Evolutionary conservation across 2,113 vertebrate species (phyloP), one percentile per base, ranked within the genome.

Genomic region (Rhynchopsitta pachyrhyncha): DNA sequence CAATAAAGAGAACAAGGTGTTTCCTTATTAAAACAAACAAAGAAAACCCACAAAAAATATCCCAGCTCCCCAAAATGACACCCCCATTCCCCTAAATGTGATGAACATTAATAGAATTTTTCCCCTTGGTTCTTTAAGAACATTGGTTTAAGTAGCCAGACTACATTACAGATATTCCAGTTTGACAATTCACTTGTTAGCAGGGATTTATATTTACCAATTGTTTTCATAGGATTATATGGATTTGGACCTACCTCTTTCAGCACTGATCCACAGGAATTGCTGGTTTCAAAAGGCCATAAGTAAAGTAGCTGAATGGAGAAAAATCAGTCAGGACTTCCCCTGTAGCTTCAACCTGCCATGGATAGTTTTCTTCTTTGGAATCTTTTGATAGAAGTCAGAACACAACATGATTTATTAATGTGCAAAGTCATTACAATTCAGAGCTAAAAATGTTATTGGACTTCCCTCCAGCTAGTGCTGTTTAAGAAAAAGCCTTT

Each of bases 401-500:
- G 92, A 94, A 97, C 93, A 95, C 93, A 96, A 86, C 62, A 82
- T 95, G 94, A 97, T 97, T 97, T 97, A 97, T 98, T 97, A 97
- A 97, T 84, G 91, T 57, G 92, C 62, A 95, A 97, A 97, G 83
- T 91, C 96, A 96, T 98, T 97, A 97, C 90, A 90, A 95, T 97
- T 87, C 96, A 96, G 75, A 97, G 91, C 88, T 94, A 95, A 97
- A 95, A 98, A 90, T 80, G 82, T 95, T 96, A 96, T 55, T 97
- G 97, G 95, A 96, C 95, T 96, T 97, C 95, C 96, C 95, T 95
- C 91, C 93, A 97, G 95, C 96, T 93, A 98, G 74, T 89, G 90
- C 95, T 96, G 92, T 93, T 97, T 97, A 98, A 97, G 83, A 52
- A 97, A 97, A 97, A 97, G 92, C 96, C 95, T 97, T 97, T 97